These are phyloP conservation scores for Emydura subglobosa DNA, from an alignment of 2,113 vertebrate genomes.

Conservation along the genomic window DNA sequence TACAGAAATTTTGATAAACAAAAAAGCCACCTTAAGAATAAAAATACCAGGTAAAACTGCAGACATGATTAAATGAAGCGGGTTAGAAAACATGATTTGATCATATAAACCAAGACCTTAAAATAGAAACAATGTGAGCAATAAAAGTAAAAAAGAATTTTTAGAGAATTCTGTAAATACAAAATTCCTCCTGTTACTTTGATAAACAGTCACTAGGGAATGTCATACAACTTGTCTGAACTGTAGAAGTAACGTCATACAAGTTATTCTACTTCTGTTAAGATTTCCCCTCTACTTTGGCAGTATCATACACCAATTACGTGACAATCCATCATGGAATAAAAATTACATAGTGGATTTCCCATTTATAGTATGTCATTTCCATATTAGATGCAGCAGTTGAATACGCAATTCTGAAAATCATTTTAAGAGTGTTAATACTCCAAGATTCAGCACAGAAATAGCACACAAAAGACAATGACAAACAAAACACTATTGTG, in stretches of 20 bases:
- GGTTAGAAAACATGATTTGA: no score
- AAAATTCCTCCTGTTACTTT: not conserved
- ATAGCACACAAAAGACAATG: not conserved
- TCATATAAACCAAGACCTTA: no score
- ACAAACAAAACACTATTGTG: not conserved
- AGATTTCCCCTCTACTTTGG: not conserved
- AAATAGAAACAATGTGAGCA: no score
- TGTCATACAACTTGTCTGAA: not conserved
- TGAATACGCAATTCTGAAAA: not conserved
- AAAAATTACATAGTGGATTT: not conserved
- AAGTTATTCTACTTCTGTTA: not conserved
- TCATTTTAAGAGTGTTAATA: not conserved
- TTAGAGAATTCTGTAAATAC: not conserved
- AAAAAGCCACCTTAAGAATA: not conserved
- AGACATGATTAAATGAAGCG: not conserved
- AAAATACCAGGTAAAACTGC: not conserved
- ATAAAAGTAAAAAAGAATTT: not conserved
- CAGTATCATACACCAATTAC: not conserved
- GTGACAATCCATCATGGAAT: not conserved
- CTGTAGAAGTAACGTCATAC: not conserved
- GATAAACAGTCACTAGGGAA: not conserved
- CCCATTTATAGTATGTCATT: not conserved
- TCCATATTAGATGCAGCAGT: not conserved
- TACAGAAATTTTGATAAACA: not conserved
- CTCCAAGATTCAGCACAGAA: not conserved